Base-by-base conservation (phyloP, 2,113 vertebrate species). In the Dolichotis patagonum region DNA sequence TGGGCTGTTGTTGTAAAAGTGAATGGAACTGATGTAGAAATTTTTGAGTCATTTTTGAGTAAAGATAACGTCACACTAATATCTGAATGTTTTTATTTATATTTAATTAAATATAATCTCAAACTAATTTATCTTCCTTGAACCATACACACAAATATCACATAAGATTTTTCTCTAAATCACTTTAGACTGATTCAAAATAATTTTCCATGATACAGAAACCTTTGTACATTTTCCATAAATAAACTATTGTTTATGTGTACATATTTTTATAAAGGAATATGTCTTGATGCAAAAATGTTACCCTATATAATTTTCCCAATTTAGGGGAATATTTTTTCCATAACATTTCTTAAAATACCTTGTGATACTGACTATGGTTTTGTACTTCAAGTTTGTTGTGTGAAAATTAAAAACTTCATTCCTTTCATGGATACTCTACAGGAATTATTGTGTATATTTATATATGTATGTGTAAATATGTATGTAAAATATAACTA, bases 61-160 rank as follows among this genome's bases (percentile, higher is more conserved):
- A 98, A 98, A 98, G 96, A 82, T 95, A 98, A 90, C 24, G 8
- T 65, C 56, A 96, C 71, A 93, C 30, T 56, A 96, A 94, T 83
- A 96, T 97, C 97, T 97, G 96, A 80, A 83, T 92, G 71, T 13
- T 95, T 73, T 90, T 96, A 97, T 98, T 97, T 98, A 97, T 94
- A 97, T 52, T 77, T 94, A 97, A 97, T 95, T 98, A 97, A 96
- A 94, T 22, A 96, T 94, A 97, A 97, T 41, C n/a, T 97, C 97
- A 81, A 97, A 91, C 13, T 19, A 88, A 63, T 41, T 88, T 73
- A 1, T 12, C 96, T 90, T 95, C 28, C 95, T 97, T 97, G 75
- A 14, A 85, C 32, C 5, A 88, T n/a, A n/a, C 58, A 60, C 75
- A 96, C 35, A 91, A 0, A 81, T n/a, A n/a, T n/a, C n/a, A n/a